These are phyloP conservation scores for Myocastor coypus DNA, from an alignment of 2,113 vertebrate genomes.

Conservation along the genomic window DNA sequence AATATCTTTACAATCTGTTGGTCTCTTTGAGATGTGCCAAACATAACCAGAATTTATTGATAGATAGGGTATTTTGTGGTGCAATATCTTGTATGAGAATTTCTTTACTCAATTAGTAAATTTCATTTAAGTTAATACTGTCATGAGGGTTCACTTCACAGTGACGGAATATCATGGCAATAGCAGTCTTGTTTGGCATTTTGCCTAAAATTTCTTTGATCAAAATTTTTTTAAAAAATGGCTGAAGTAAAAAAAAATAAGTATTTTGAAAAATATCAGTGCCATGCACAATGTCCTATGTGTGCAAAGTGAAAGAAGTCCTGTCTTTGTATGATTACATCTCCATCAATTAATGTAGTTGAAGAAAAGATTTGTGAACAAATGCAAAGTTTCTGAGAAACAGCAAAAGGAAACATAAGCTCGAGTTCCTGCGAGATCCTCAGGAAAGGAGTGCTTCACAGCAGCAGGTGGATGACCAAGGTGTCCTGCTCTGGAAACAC, in stretches of 20 bases:
- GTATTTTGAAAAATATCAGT: not conserved
- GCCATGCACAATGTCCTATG: too few species aligned
- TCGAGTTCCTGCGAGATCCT: not conserved
- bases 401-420: not conserved
- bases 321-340: not conserved
- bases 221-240: not conserved
- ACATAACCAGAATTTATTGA: conserved; percentile 70
- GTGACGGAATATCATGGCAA: not conserved
- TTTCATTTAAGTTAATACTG: conserved; percentile 47
- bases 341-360: not conserved
- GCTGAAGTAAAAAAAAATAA: not conserved
- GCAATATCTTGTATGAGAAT: conserved; percentile 71
- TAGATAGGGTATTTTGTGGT: conserved; percentile 17
- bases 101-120: conserved; percentile 79
- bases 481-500: not conserved
- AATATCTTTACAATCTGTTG: conserved; percentile 70
- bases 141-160: conserved; percentile 60
- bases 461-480: not conserved
- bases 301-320: not conserved
- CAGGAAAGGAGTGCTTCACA: not conserved
- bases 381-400: not conserved
- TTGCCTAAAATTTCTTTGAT: not conserved
- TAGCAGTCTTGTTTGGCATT: conserved; percentile 37
- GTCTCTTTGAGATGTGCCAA: conserved; percentile 72
- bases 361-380: not conserved